These are phyloP conservation scores for Crotalus helleri DNA, from an alignment of 2,113 vertebrate genomes.

Conservation along the genomic window DNA sequence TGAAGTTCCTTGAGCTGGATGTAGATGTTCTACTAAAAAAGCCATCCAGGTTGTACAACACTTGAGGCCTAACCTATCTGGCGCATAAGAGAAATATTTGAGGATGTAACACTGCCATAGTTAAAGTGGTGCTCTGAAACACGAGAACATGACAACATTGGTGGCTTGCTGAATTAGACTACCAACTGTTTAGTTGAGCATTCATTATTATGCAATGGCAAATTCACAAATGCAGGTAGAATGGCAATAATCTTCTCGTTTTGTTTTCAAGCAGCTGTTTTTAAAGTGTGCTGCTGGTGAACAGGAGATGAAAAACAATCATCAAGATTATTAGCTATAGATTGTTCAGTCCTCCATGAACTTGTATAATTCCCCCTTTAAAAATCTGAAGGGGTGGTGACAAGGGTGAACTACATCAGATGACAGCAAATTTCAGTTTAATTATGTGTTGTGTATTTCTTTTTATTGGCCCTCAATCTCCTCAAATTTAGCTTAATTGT, in stretches of 20 bases:
- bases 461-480: not conserved
- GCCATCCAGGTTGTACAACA: not conserved
- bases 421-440: not conserved
- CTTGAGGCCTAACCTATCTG: not conserved
- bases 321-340: not conserved
- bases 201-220: not conserved
- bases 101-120: not conserved
- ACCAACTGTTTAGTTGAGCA: not conserved
- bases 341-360: not conserved
- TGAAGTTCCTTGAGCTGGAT: not conserved
- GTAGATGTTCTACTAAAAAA: not conserved
- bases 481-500: not conserved
- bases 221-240: not conserved
- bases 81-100: not conserved
- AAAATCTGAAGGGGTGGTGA: not conserved
- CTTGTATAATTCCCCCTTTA: not conserved
- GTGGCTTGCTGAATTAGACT: not conserved
- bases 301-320: not conserved
- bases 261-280: not conserved
- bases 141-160: not conserved
- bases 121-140: not conserved
- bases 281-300: not conserved
- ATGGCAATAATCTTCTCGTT: not conserved
- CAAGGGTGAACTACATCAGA: not conserved
- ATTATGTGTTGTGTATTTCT: not conserved